A percentile compares a stretch with the other conserved stretches of the same genome.
Evolutionary conservation across 2,797 vertebrate species (phyloP).

Genomic region (Arremon brunneinucha): DNA sequence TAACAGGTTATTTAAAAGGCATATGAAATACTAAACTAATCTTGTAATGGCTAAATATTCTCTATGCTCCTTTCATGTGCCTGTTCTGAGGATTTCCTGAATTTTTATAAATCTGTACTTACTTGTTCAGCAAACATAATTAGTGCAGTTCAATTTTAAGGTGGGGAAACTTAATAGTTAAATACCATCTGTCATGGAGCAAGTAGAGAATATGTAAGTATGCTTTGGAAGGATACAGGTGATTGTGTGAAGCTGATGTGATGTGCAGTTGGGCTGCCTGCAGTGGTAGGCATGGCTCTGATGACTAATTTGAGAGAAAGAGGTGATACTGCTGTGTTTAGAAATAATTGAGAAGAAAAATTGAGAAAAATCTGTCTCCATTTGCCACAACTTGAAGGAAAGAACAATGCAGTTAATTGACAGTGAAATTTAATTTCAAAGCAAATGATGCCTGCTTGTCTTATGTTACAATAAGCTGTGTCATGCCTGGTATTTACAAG

Average conservation of each 20-base stretch:
- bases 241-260: background rate
- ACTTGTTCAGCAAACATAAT: background rate
- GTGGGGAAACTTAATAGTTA: background rate
- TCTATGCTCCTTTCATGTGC: accelerated
- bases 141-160: background rate
- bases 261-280: background rate
- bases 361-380: background rate
- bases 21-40: background rate
- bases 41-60: background rate
- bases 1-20: background rate
- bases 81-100: background rate
- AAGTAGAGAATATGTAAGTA: background rate
- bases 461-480: background rate
- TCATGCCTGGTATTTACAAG: background rate
- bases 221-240: background rate
- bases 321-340: background rate
- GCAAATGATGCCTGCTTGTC: background rate
- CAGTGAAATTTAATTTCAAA: background rate
- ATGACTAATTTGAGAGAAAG: background rate
- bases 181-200: background rate
- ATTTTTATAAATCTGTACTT: background rate
- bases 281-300: background rate
- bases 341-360: background rate
- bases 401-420: background rate
- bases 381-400: background rate